phyloP scores from a whole-genome alignment of 2,888 invertebrate species.

The Cantharis rufa region DNA sequence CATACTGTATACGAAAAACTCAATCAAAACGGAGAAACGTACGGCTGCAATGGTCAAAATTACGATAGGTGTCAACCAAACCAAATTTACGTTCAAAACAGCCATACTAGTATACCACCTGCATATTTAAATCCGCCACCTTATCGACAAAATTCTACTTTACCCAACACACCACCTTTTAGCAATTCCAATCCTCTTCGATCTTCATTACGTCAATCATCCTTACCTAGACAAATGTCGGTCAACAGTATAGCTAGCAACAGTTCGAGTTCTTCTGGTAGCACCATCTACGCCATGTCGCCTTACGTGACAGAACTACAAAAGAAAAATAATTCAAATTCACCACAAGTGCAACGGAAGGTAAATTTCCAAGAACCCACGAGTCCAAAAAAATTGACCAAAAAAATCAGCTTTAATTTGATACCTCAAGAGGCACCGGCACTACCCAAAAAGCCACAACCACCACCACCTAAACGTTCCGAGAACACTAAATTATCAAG shows the following conservation, averaged over 20 bases:
- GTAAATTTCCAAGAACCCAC: slow-evolving; percentile 68
- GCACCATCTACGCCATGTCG: slow-evolving; percentile 38
- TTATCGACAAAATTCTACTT: slow-evolving; percentile 50
- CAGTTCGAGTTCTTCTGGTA: slow-evolving; percentile 55
- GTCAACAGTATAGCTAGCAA: slow-evolving; percentile 62
- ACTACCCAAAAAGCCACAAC: slow-evolving; percentile 70
- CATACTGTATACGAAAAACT: slow-evolving; percentile 31
- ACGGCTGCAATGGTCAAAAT: slow-evolving; percentile 37
- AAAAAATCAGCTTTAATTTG: slow-evolving; percentile 70
- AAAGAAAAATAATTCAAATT: slow-evolving; percentile 60
- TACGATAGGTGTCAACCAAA: slow-evolving; percentile 42
- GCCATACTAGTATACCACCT: slow-evolving; percentile 51
- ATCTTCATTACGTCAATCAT: slow-evolving; percentile 50
- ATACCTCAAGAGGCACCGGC: slow-evolving; percentile 61
- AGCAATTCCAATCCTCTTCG: slow-evolving; percentile 47
- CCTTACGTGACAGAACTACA: slow-evolving; percentile 65
- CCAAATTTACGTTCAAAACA: slow-evolving; percentile 25
- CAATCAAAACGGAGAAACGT: slow-evolving; percentile 19
- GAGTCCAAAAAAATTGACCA: slow-evolving; percentile 60
- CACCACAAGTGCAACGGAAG: slow-evolving; percentile 61
- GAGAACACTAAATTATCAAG: slow-evolving; percentile 76
- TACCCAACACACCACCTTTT: slow-evolving; percentile 43
- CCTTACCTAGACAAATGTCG: slow-evolving; percentile 62
- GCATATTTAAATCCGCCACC: slow-evolving; percentile 51
- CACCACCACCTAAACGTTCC: slow-evolving; percentile 79